phyloP scores from a whole-genome alignment of 2,888 invertebrate species.

The Criorhina ranunculi region DNA sequence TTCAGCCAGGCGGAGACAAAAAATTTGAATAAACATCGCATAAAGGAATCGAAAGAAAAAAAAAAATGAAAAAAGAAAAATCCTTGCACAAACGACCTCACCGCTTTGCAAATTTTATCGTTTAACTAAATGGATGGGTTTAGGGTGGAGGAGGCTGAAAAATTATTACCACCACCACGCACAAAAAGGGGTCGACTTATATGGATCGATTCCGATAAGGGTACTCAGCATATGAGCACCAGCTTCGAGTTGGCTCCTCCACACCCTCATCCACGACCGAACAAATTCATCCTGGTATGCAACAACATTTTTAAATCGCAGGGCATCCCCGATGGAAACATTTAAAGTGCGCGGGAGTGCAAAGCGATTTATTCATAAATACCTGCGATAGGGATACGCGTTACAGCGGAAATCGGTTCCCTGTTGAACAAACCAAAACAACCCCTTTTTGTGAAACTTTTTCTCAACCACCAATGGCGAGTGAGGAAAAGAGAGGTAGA shows the following conservation, averaged over 20 bases:
- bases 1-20: slow-evolving; percentile 31
- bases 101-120: slow-evolving; percentile 63
- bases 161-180: slow-evolving; percentile 36
- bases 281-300: slow-evolving; percentile 24
- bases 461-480: slow-evolving; percentile 7
- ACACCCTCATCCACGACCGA: not conserved
- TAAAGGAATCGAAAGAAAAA: slow-evolving; percentile 22
- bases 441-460: slow-evolving; percentile 19
- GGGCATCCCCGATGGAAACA: slow-evolving; percentile 58
- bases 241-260: not conserved
- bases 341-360: slow-evolving; percentile 46
- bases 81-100: slow-evolving; percentile 46
- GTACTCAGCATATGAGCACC: slow-evolving; percentile 41
- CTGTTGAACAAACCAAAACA: slow-evolving; percentile 68
- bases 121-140: slow-evolving; percentile 40
- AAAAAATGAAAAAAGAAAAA: slow-evolving; percentile 15
- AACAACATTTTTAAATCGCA: slow-evolving; percentile 50
- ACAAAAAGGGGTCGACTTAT: slow-evolving; percentile 5
- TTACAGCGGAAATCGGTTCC: slow-evolving; percentile 62
- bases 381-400: slow-evolving; percentile 46
- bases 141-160: slow-evolving; percentile 13
- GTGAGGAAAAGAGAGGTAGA: not conserved
- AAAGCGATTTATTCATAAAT: slow-evolving; percentile 73
- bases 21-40: slow-evolving; percentile 51
- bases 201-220: slow-evolving; percentile 61